Percentiles rank a stretch among this genome's conserved stretches.
These are phyloP conservation scores for Cephonodes hylas DNA, from an alignment of 2,888 invertebrate species.

Conservation along the genomic window DNA sequence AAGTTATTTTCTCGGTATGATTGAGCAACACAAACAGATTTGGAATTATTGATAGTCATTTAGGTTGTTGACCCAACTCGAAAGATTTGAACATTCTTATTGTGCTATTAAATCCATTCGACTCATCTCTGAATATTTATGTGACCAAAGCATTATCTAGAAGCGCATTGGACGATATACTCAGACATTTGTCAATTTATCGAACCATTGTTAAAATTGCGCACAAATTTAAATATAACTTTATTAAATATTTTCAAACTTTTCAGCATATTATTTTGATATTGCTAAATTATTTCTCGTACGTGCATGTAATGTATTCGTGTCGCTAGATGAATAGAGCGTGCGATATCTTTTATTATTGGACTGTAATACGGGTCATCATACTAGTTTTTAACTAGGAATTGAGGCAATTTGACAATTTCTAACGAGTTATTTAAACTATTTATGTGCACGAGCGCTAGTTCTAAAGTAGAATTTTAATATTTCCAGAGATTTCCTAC, in stretches of 20 bases:
- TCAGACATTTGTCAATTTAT: not conserved
- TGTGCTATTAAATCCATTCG: not conserved
- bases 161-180: not conserved
- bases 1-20: not conserved
- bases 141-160: not conserved
- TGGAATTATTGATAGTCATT: constrained; percentile 1
- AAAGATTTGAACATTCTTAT: not conserved
- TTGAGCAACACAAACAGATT: constrained; percentile 1
- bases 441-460: not conserved
- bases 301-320: not conserved
- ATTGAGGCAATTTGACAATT: not conserved
- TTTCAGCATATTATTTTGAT: not conserved
- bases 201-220: not conserved
- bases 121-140: constrained; percentile 9
- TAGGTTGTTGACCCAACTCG: constrained; percentile 5
- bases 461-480: not conserved
- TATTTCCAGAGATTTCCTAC: constrained; percentile 92
- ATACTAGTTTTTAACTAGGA: not conserved
- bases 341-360: not conserved
- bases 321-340: not conserved
- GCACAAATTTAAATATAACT: not conserved
- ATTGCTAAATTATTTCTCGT: not conserved
- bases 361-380: not conserved
- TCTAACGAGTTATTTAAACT: not conserved
- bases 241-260: not conserved